Base-by-base conservation (phyloP, 92 coral and sea anemone species). In the Pocillopora grandis region DNA sequence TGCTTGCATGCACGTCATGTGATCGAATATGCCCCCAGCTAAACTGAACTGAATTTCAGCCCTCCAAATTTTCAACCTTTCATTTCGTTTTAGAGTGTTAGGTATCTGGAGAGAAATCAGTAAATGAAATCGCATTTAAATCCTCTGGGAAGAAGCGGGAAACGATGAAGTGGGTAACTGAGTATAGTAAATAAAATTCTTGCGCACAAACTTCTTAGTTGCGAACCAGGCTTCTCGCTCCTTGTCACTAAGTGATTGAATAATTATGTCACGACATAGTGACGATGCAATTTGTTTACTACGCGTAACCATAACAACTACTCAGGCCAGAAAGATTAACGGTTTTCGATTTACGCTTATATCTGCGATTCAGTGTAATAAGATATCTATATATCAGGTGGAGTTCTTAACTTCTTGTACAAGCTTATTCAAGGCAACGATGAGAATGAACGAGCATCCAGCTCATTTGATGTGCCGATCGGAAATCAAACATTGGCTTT, bases 251-350 rank as follows among this genome's bases (percentile, higher is more conserved):
- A 27, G 55, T 69, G 37, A 52, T 65, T n/a, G 23, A 65, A 58
- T 70, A 52, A 79, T 12, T 14, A 10, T 3, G 73, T 69, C 48
- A 69, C 73, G 61, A 58, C 61, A 58, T 58, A 9, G 11, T 58
- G 79, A 75, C 66, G 83, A 20, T 74, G 66, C 58, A 65, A 52
- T 66, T 27, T 74, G 16, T 72, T 79, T 79, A 55, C 74, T 74
- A 27, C 27, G n/a, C 36, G 62, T 66, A 12, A 27, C 37, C 72
- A 79, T 66, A 79, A 21, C 62, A 65, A 64, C 58, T 8, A 27
- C 5, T 52, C 52, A 79, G 63, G 55, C 3, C 66, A 62, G 33
- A 66, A 77, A 77, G 14, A 49, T 62, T 62, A 65, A 10, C 20
- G 36, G 20, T 79, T 37, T 15, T 23, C 48, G 20, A 64, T 79